Evolutionary conservation across 2,888 invertebrate species (phyloP), one percentile per base, ranked within the genome.

Genomic region (Margaritifera margaritifera): DNA sequence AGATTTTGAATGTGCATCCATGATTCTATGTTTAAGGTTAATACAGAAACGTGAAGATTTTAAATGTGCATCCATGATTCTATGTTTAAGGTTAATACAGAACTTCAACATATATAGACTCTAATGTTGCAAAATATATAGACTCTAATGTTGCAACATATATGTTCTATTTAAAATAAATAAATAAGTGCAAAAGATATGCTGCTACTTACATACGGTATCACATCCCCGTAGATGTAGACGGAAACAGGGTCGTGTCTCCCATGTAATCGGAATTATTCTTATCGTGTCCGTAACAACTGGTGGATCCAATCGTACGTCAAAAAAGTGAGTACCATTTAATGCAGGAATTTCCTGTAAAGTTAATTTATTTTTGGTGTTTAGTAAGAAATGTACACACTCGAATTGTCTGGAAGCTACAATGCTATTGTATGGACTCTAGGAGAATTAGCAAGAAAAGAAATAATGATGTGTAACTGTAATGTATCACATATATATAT

Each of bases 201-300:
- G 42, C 42, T 42, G 19, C 31, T 25, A 60, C 69, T 27, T 70
- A 81, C 81, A 62, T 69, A 66, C 69, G 27, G 81, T 80, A 57
- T 81, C 79, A 71, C 81, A 81, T 2, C 81, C 81, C 1, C 66
- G 11, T 3, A 80, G 57, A 27, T 80, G 79, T 15, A 81, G 67
- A 51, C 75, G 68, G 51, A 81, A 78, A 31, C 81, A 81, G 4
- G 78, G 68, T 58, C 69, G 66, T 0, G 31, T 64, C 20, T 64
- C 52, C n/a, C 2, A 58, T 4, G 62, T 58, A 20, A 58, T 31
- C 4, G 81, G 77, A 56, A 72, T 68, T n/a, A 82, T 76, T 52
- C 78, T 61, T 18, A 82, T 59, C 2, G 74, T 72, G 55, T 79
- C 72, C 15, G 77, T 79, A 11, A 79, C 75, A 31, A 80, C 59